phyloP scores from a whole-genome alignment of 2,113 vertebrate species.

The Pitta sordida region DNA sequence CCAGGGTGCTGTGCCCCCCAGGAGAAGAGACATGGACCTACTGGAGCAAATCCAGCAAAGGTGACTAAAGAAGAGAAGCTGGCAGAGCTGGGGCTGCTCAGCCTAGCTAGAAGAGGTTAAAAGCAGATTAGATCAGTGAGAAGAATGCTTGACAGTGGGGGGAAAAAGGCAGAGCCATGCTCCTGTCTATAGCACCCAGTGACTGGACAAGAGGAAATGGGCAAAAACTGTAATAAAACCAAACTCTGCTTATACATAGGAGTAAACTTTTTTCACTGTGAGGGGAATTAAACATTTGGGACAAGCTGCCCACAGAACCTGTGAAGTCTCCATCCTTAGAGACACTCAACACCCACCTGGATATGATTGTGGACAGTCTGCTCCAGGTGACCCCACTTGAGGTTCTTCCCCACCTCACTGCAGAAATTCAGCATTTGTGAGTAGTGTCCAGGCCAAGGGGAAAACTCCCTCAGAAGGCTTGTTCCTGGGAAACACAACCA shows the following conservation, averaged over 20 bases:
- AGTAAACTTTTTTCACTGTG: neutral
- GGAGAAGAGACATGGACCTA: neutral
- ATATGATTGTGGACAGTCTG: neutral
- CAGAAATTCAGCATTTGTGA: neutral
- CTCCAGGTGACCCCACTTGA: neutral
- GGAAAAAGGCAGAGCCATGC: neutral
- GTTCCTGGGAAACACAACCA: neutral
- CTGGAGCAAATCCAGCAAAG: neutral
- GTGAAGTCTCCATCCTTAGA: neutral
- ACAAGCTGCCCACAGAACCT: neutral
- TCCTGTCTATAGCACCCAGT: neutral
- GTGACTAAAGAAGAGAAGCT: neutral
- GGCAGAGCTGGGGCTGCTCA: neutral
- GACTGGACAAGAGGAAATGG: too few relatives aligned
- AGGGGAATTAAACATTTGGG: neutral
- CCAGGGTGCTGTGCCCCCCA: neutral
- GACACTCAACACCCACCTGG: neutral
- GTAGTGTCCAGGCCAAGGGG: neutral
- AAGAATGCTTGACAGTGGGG: neutral
- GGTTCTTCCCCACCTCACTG: neutral
- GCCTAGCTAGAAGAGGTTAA: neutral
- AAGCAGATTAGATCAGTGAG: too few relatives aligned
- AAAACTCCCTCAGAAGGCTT: neutral
- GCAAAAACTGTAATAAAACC: neutral
- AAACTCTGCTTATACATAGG: neutral